These are phyloP conservation scores for Brachionus calyciflorus DNA, from an alignment of 1,140 invertebrate genomes.

Conservation along the genomic window DNA sequence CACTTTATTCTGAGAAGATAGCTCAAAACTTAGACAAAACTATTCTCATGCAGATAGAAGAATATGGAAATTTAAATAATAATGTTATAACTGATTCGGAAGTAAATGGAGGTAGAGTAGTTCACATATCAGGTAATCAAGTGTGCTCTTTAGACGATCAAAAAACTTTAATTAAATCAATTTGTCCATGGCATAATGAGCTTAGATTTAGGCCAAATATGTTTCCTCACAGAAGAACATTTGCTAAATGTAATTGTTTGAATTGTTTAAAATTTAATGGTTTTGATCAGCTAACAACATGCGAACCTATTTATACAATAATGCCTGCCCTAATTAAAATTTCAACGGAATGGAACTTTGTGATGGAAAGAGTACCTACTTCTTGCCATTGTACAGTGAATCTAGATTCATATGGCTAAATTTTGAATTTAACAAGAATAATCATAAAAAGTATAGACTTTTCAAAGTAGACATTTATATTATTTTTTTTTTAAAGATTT, in stretches of 20 bases:
- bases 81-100: neutral
- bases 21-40: neutral
- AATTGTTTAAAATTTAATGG: neutral
- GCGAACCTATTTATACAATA: neutral
- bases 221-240: neutral
- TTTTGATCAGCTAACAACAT: neutral
- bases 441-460: no score
- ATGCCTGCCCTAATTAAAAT: neutral
- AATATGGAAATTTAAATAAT: neutral
- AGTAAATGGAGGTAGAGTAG: neutral
- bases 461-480: no score
- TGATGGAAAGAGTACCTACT: neutral
- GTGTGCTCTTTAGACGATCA: neutral
- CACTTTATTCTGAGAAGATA: constrained; percentile 10
- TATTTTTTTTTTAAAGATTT: no score
- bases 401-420: neutral
- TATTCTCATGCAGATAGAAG: neutral
- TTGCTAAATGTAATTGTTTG: constrained; percentile 16
- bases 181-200: constrained; percentile 28
- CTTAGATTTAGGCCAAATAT: constrained; percentile 27
- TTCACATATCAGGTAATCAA: neutral
- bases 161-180: neutral
- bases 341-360: neutral
- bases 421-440: no score
- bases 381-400: neutral